Percentiles rank a stretch among this genome's conserved stretches.
Conservation (phyloP, 2,888 invertebrate genomes). For the Synanthedon vespiformis region DNA sequence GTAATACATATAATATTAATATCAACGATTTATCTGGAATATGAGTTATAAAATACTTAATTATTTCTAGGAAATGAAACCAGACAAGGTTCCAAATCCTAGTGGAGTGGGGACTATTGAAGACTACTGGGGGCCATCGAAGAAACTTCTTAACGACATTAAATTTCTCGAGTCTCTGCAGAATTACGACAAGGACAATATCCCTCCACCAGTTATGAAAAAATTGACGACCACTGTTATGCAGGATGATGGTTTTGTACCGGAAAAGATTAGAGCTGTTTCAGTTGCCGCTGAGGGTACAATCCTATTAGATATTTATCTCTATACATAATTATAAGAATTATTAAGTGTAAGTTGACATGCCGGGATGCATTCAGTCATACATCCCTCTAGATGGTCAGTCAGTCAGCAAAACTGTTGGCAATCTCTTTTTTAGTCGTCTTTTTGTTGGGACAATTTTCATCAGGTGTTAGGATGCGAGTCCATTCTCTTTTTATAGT, state of each 20-base stretch:
- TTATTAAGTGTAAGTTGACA: no score
- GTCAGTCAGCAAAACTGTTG: no score
- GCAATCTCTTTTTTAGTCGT: no score
- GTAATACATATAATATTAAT: no score
- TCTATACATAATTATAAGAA: no score
- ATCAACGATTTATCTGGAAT: no score
- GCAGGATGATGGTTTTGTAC: conserved; percentile 89
- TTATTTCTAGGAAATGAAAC: conserved; percentile 78
- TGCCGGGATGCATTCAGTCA: no score
- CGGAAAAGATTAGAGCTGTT: conserved; percentile 87
- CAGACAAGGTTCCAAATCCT: conserved; percentile 87
- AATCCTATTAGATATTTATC: background rate
- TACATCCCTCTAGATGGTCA: no score
- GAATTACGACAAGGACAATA: conserved; percentile 94
- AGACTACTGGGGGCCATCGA: conserved; percentile 94
- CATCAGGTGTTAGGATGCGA: no score
- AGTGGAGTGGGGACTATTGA: conserved; percentile 86
- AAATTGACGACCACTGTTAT: conserved; percentile 85
- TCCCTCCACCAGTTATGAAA: conserved; percentile 85
- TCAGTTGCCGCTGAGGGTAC: conserved; percentile 89
- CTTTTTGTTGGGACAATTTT: no score
- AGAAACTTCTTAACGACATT: conserved; percentile 88
- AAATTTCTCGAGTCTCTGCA: conserved; percentile 91
- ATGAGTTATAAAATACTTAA: no score
- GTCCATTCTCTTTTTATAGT: no score